Percentiles rank a stretch among this genome's conserved stretches.
phyloP scores from a whole-genome alignment of 2,113 vertebrate species.

The Mesocricetus auratus region DNA sequence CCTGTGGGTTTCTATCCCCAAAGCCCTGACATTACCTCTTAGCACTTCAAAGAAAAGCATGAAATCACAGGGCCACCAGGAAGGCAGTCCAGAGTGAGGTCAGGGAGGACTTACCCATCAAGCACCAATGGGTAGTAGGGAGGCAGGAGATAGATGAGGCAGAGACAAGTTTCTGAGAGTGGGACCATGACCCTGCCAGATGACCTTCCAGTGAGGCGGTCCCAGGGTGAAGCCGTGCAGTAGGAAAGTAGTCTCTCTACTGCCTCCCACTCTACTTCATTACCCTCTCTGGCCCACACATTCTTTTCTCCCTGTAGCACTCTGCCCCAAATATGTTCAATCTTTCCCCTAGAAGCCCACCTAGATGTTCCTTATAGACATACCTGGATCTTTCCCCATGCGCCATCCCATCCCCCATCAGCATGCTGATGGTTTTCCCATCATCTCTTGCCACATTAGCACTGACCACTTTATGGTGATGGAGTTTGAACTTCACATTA shows the following conservation, averaged over 20 bases:
- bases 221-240: not conserved
- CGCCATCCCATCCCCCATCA: not conserved
- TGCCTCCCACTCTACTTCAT: slow-evolving; percentile 38
- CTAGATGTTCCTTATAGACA: not conserved
- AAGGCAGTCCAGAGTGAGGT: not conserved
- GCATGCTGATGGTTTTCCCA: not conserved
- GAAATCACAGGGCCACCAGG: slow-evolving; percentile 68
- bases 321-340: not conserved
- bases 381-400: not conserved
- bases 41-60: not conserved
- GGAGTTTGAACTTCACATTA: not conserved
- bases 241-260: slow-evolving; percentile 40
- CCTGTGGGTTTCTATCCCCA: slow-evolving; percentile 34
- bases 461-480: not conserved
- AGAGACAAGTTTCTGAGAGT: not conserved
- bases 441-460: not conserved
- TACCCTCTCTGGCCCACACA: not conserved
- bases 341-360: not conserved
- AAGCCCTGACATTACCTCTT: not conserved
- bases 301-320: not conserved
- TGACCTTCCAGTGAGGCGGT: not conserved
- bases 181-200: slow-evolving; percentile 44
- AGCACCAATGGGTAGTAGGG: not conserved
- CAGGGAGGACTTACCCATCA: slow-evolving; percentile 31
- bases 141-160: not conserved